phyloP scores from a whole-genome alignment of 2,113 vertebrate genomes.

The Bungarus multicinctus region DNA sequence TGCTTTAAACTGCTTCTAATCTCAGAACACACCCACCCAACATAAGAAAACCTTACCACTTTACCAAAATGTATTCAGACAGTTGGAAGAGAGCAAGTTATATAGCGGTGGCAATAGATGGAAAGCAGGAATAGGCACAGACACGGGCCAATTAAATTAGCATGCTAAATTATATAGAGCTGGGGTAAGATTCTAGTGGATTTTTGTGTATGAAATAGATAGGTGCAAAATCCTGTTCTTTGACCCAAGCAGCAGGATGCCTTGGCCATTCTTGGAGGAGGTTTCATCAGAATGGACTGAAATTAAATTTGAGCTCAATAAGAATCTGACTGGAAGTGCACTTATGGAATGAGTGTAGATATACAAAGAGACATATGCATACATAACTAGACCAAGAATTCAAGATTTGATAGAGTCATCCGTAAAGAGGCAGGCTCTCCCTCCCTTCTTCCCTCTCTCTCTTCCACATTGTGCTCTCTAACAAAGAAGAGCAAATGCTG shows the following conservation, averaged over 20 bases:
- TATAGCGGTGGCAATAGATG: background rate
- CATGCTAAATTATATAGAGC: background rate
- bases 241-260: background rate
- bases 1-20: background rate
- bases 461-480: background rate
- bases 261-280: background rate
- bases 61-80: background rate
- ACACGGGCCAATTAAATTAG: background rate
- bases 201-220: background rate
- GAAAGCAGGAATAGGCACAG: background rate
- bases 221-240: background rate
- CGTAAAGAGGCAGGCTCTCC: background rate
- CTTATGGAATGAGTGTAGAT: background rate
- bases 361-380: background rate
- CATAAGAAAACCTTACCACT: background rate
- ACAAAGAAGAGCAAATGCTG: background rate
- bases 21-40: background rate
- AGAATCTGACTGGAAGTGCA: background rate
- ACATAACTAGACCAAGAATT: background rate
- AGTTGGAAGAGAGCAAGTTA: background rate
- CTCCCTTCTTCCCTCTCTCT: background rate
- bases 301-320: background rate
- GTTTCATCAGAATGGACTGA: background rate
- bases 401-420: background rate
- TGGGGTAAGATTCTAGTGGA: background rate